Percentiles rank a stretch among this genome's conserved stretches.
These are phyloP conservation scores for Plumapathes pennacea DNA, from an alignment of 92 coral and sea anemone species.

Conservation along the genomic window DNA sequence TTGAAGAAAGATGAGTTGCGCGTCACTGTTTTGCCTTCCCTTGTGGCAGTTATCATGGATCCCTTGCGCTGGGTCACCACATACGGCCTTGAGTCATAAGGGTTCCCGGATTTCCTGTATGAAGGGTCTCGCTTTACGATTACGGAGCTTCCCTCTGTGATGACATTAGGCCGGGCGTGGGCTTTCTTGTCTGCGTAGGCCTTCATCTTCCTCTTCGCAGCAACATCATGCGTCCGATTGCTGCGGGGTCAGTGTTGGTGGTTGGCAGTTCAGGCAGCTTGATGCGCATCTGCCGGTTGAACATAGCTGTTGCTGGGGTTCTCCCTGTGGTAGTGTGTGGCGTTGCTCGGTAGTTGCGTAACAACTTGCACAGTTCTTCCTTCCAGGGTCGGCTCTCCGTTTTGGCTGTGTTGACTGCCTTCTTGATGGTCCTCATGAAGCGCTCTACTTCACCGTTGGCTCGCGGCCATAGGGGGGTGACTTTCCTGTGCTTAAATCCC, in stretches of 20 bases:
- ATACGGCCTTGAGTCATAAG: conserved; percentile 54
- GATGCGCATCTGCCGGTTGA: conserved; percentile 53
- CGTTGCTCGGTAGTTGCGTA: conserved; percentile 50
- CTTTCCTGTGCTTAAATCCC: conserved; percentile 59
- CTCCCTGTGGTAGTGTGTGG: conserved; percentile 57
- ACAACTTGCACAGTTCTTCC: conserved; percentile 29
- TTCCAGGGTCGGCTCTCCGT: conserved; percentile 31
- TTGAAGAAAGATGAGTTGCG: conserved; percentile 48
- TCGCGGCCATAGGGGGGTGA: conserved; percentile 61
- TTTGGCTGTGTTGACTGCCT: conserved; percentile 35
- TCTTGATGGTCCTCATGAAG: conserved; percentile 52
- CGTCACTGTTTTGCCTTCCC: conserved; percentile 8
- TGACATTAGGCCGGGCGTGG: conserved; percentile 28
- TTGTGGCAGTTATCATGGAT: conserved; percentile 50
- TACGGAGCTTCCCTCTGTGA: conserved; percentile 18
- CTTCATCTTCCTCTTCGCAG: conserved; percentile 30
- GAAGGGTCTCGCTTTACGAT: conserved; percentile 34
- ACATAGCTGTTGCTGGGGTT: conserved; percentile 47
- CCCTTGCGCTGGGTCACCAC: conserved; percentile 52
- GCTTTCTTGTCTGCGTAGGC: conserved; percentile 27
- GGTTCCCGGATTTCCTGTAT: conserved; percentile 16
- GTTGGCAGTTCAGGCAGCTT: conserved; percentile 45
- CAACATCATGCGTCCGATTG: conserved; percentile 2
- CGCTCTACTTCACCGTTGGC: conserved; percentile 62
- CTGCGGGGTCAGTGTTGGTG: not conserved